Evolutionary conservation across 2,113 vertebrate genomes (phyloP), one percentile per base, ranked within the genome.

Genomic region (Xenopus laevis): DNA sequence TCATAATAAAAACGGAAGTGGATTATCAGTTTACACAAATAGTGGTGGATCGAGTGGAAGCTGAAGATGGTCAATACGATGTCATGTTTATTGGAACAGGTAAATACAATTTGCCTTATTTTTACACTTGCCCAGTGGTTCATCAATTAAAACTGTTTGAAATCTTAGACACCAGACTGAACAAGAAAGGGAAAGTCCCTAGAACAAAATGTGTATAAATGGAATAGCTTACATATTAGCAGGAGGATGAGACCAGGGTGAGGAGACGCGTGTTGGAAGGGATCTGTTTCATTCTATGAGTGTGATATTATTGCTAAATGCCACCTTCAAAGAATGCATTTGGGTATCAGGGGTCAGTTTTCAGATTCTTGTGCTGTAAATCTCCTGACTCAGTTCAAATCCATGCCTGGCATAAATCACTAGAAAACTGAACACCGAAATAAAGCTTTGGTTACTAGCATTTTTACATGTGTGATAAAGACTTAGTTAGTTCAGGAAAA

Each of bases 41-140:
- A 46, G 97, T 98, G 30, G 96, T 99, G 46, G 97, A 99, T 84
- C 89, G 94, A 78, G 97, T 98, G 0, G 97, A 98, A 1, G 97
- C 97, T 46, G 97, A 98, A 75, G 97, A 99, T 16, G 97, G 97
- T 12, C 95, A 96, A 3, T 99, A 99, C 7, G 96, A 99, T 0
- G 97, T 99, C 74, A 95, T 99, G 96, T 99, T 99, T 86, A 98
- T 99, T 18, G 97, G 96, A 84, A 99, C 97, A 91, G 97, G 97
- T 95, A 79, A 78, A 40, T 40, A 40, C 2, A 7, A 5, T 40
- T 40, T 40, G 33, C 33, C 33, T 40, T 40, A 40, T 7, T 40
- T 27, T 40, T 40, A 40, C 33, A 40, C 33, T 40, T 40, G 33
- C 2, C 8, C 33, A 50, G 11, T 13, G 15, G 47, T 50, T 13